Conservation (phyloP, 92 coral and sea anemone genomes). For the Siderastrea siderea region DNA sequence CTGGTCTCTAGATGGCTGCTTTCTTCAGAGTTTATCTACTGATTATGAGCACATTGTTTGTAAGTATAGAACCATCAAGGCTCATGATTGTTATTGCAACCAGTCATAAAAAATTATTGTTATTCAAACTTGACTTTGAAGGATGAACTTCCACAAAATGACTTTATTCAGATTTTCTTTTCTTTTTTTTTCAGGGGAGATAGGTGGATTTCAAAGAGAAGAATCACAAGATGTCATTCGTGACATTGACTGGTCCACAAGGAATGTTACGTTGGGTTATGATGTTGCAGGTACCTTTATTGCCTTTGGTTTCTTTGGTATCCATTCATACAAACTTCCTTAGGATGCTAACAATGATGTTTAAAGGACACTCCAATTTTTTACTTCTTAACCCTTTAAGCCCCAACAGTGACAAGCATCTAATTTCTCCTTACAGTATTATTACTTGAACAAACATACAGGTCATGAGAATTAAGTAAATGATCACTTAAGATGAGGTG, state of each 20-base stretch:
- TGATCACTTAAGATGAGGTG: too few relatives aligned
- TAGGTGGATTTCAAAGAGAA: slow-evolving; percentile 88
- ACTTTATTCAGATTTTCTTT: not conserved
- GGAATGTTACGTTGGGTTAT: slow-evolving; percentile 88
- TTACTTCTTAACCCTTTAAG: too few relatives aligned
- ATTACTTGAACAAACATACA: too few relatives aligned
- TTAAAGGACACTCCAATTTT: too few relatives aligned
- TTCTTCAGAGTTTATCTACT: slow-evolving; percentile 85
- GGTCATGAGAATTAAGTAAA: too few relatives aligned
- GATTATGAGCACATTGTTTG: slow-evolving; percentile 90
- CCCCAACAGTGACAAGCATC: too few relatives aligned
- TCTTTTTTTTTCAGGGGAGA: slow-evolving; percentile 78
- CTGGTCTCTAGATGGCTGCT: slow-evolving; percentile 94
- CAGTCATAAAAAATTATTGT: not conserved
- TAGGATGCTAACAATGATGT: too few relatives aligned
- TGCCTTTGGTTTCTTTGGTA: not conserved
- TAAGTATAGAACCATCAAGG: slow-evolving; percentile 40
- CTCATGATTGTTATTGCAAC: not conserved
- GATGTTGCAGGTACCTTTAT: slow-evolving; percentile 78
- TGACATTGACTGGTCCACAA: slow-evolving; percentile 92
- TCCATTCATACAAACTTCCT: too few relatives aligned
- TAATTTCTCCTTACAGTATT: too few relatives aligned
- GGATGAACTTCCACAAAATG: not conserved
- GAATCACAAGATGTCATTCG: slow-evolving; percentile 88
- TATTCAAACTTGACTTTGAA: not conserved